Evolutionary conservation across 2,888 invertebrate genomes (phyloP), one percentile per base, ranked within the genome.

Genomic region (Enchytraeus crypticus): DNA sequence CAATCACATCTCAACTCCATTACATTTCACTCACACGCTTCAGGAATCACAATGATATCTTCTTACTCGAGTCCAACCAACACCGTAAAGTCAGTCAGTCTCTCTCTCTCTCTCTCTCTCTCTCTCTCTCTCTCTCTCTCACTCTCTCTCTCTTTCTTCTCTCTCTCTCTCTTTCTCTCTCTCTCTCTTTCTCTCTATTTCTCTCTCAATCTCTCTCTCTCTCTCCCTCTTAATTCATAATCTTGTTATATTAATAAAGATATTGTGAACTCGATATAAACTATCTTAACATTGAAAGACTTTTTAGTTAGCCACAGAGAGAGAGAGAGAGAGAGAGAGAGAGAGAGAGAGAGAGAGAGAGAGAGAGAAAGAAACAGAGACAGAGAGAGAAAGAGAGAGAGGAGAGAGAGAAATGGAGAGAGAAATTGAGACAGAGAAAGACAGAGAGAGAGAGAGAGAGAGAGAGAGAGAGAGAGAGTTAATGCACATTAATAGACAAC

Each of bases 141-240:
- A n/a, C 30, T 53, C 18, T 29, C 8, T 29, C 8, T 34, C 34
- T 54, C 34, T 54, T 18, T 27, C 2, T 27, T 18, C 34, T n/a
- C 49, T 49, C 23, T 49, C 18, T n/a, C 23, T 11, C 11, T 11
- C 23, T n/a, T 49, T 21, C 11, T 21, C 11, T 27, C 29, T 53
- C 32, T 53, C 53, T 23, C 18, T 56, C 21, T 43, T 38, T 46
- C 45, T 53, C 56, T n/a, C n/a, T n/a, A n/a, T n/a, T n/a, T n/a
- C n/a, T n/a, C n/a, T n/a, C n/a, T n/a, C n/a, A n/a, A n/a, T n/a
- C n/a, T n/a, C n/a, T n/a, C n/a, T n/a, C n/a, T n/a, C n/a, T n/a
- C n/a, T n/a, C n/a, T n/a, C n/a, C 46, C 57, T 30, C 27, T 57
- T 21, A 0, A 27, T 5, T 46, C 29, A 3, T 14, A 2, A n/a